These are phyloP conservation scores for Indicator indicator DNA, from an alignment of 2,113 vertebrate genomes.

Conservation along the genomic window DNA sequence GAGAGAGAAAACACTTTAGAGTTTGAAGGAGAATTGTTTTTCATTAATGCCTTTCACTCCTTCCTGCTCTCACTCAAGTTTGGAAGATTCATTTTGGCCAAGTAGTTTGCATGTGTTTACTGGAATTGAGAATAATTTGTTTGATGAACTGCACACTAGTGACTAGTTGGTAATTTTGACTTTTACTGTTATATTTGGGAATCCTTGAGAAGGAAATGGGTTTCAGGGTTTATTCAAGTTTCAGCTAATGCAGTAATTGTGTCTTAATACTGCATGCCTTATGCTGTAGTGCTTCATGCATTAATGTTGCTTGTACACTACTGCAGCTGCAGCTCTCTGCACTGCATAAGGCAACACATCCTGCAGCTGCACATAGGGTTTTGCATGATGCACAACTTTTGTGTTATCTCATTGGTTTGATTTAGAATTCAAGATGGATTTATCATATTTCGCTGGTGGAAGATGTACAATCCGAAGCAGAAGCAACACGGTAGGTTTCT, in stretches of 20 bases:
- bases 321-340: background rate
- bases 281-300: background rate
- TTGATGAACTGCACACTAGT: rapidly evolving
- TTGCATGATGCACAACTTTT: background rate
- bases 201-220: background rate
- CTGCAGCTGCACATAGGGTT: background rate
- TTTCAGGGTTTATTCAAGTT: background rate
- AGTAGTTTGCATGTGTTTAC: background rate
- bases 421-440: slow-evolving; percentile 97
- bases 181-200: background rate
- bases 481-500: slow-evolving; percentile 92
- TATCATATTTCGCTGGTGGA: slow-evolving; percentile 99
- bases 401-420: slow-evolving; percentile 12
- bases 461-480: slow-evolving; percentile 98
- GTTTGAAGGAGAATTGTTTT: background rate
- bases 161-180: background rate
- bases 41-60: background rate
- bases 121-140: background rate
- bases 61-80: background rate
- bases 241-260: background rate
- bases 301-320: background rate
- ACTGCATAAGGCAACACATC: background rate
- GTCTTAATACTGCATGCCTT: background rate
- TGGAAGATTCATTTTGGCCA: background rate
- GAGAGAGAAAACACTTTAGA: background rate